Evolutionary conservation across 2,113 vertebrate species (phyloP).

Genomic region (Ascaphus truei): DNA sequence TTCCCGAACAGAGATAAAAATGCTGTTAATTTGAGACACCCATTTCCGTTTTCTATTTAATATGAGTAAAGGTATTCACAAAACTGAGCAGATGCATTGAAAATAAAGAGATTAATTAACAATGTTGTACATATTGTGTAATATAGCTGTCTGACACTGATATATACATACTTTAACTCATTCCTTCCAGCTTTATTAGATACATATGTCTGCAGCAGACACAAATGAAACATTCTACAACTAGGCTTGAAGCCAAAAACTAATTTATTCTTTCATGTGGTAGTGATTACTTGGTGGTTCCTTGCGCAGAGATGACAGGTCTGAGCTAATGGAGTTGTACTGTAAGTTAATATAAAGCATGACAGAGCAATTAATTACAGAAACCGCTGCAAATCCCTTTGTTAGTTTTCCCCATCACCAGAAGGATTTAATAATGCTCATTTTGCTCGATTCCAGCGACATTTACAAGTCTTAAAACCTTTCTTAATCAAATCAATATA

Average conservation of each 20-base stretch:
- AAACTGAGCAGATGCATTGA: constrained; percentile 48
- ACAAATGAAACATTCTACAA: constrained; percentile 69
- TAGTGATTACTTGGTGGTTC: constrained; percentile 77
- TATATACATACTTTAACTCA: constrained; percentile 65
- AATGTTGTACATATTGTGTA: constrained; percentile 55
- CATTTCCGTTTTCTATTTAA: background rate
- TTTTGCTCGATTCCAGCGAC: constrained; percentile 77
- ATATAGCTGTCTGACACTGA: constrained; percentile 54
- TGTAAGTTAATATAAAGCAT: constrained; percentile 84
- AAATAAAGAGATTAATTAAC: constrained; percentile 63
- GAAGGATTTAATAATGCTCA: constrained; percentile 78
- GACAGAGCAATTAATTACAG: constrained; percentile 84
- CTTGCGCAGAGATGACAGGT: constrained; percentile 77
- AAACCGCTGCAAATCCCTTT: constrained; percentile 78
- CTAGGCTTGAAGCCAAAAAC: constrained; percentile 74
- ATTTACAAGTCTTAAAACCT: constrained; percentile 79
- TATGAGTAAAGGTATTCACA: constrained; percentile 50
- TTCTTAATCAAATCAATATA: constrained; percentile 81
- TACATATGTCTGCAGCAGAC: constrained; percentile 75
- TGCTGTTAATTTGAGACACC: background rate
- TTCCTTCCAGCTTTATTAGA: constrained; percentile 74
- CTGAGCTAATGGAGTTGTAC: constrained; percentile 79
- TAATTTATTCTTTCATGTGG: constrained; percentile 82
- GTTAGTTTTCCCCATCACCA: constrained; percentile 76
- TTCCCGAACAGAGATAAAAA: background rate